phyloP scores from a whole-genome alignment of 2,113 vertebrate genomes.

The Osmerus mordax region DNA sequence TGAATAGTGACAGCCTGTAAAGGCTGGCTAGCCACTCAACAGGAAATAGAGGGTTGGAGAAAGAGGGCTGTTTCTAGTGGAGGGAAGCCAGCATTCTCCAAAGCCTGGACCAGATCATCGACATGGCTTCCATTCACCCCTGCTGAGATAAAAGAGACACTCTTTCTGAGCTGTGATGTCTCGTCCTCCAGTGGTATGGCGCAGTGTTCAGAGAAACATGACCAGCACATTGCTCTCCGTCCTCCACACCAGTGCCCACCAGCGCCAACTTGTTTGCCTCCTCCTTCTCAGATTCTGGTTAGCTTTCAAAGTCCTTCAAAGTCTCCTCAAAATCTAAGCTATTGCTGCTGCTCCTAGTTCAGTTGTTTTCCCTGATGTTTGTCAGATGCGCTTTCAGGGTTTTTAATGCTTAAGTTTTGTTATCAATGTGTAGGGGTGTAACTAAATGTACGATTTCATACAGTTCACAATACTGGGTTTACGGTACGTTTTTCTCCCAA shows the following conservation, averaged over 20 bases:
- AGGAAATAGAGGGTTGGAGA: not conserved
- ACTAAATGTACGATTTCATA: too few relatives aligned
- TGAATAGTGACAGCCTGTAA: not conserved
- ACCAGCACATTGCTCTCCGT: not conserved
- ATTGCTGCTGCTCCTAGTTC: not conserved
- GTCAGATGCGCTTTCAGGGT: too few relatives aligned
- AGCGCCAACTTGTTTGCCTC: not conserved
- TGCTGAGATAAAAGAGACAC: constrained; percentile 12
- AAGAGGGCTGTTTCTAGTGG: not conserved
- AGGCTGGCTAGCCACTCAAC: constrained; percentile 1
- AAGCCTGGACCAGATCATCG: constrained; percentile 31
- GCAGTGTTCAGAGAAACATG: not conserved
- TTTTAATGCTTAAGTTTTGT: too few relatives aligned
- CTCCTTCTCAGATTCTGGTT: not conserved
- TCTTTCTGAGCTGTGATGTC: constrained; percentile 19
- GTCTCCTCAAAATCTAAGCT: not conserved
- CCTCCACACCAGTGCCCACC: not conserved
- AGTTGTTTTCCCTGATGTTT: too few relatives aligned
- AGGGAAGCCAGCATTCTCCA: constrained; percentile 18
- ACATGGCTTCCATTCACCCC: constrained; percentile 27
- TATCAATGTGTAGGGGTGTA: too few relatives aligned
- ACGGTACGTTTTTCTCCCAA: too few relatives aligned
- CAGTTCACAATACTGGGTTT: too few relatives aligned
- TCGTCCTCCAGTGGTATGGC: constrained; percentile 1
- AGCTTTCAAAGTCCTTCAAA: constrained; percentile 11